A percentile compares a stretch with the other conserved stretches of the same genome.
Evolutionary conservation across 92 coral and sea anemone genomes (phyloP).

Genomic region (Muricea muricata): DNA sequence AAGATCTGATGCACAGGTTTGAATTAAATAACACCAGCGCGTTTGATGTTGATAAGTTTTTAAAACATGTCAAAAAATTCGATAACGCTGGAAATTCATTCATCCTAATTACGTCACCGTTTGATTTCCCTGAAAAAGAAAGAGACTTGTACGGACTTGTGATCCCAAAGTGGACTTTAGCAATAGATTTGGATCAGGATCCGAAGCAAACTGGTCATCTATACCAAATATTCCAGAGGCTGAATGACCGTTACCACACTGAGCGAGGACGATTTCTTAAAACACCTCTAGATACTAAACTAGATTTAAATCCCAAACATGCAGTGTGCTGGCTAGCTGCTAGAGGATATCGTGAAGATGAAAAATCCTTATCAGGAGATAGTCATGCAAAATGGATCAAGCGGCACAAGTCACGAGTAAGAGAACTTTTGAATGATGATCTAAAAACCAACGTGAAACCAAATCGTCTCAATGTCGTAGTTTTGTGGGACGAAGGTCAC

Average conservation of each 20-base stretch:
- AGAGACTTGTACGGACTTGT: slow-evolving; percentile 77
- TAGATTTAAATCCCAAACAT: slow-evolving; percentile 71
- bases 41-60: slow-evolving; percentile 63
- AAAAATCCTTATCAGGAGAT: slow-evolving; percentile 57
- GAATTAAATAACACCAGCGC: background rate
- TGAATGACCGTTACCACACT: slow-evolving; percentile 69
- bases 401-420: slow-evolving; percentile 57
- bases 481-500: slow-evolving; percentile 77
- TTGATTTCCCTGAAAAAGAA: slow-evolving; percentile 39
- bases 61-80: slow-evolving; percentile 56
- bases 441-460: slow-evolving; percentile 69
- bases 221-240: slow-evolving; percentile 51
- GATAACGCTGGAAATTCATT: slow-evolving; percentile 67
- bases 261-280: slow-evolving; percentile 71
- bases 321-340: slow-evolving; percentile 86
- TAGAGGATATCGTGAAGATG: slow-evolving; percentile 73
- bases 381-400: slow-evolving; percentile 73
- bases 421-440: slow-evolving; percentile 42
- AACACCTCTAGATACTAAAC: slow-evolving; percentile 70
- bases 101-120: slow-evolving; percentile 70
- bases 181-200: slow-evolving; percentile 77
- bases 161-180: slow-evolving; percentile 78
- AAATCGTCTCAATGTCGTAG: slow-evolving; percentile 65
- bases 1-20: slow-evolving; percentile 60
- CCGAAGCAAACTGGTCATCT: slow-evolving; percentile 67